Conservation (phyloP, 2,113 vertebrate species). For the Mus pahari region DNA sequence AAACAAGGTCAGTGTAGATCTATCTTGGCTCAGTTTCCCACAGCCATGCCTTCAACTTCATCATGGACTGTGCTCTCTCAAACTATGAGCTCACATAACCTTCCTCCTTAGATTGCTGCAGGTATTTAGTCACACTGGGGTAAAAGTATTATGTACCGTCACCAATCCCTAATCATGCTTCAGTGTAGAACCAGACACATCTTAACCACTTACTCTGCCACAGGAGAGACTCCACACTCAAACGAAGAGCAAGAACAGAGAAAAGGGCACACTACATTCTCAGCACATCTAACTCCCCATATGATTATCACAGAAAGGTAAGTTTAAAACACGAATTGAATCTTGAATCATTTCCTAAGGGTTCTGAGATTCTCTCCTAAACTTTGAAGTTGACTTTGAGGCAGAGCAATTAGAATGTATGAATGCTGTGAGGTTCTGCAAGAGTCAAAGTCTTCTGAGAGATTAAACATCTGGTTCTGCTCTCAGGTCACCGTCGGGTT, state of each 20-base stretch:
- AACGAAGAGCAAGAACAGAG: background rate
- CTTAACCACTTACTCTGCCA: rapidly evolving
- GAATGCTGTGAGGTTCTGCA: background rate
- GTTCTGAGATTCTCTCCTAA: background rate
- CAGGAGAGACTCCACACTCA: background rate
- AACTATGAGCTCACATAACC: background rate
- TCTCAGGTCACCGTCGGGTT: background rate
- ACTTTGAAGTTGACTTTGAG: background rate
- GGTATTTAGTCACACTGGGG: background rate
- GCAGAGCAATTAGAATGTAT: rapidly evolving
- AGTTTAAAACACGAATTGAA: background rate
- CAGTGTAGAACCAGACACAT: background rate
- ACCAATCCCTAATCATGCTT: too few species aligned
- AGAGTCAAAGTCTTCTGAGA: background rate
- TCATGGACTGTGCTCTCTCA: background rate
- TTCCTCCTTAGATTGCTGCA: background rate
- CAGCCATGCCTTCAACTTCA: background rate
- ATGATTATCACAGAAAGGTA: too few species aligned
- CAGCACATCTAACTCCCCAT: rapidly evolving
- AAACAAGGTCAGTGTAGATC: background rate
- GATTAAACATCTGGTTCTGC: rapidly evolving
- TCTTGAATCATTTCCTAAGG: background rate
- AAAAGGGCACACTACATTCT: rapidly evolving
- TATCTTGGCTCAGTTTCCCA: background rate
- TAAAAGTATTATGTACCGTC: background rate